Base-by-base conservation (phyloP, 92 coral and sea anemone species). In the Palythoa grandis region DNA sequence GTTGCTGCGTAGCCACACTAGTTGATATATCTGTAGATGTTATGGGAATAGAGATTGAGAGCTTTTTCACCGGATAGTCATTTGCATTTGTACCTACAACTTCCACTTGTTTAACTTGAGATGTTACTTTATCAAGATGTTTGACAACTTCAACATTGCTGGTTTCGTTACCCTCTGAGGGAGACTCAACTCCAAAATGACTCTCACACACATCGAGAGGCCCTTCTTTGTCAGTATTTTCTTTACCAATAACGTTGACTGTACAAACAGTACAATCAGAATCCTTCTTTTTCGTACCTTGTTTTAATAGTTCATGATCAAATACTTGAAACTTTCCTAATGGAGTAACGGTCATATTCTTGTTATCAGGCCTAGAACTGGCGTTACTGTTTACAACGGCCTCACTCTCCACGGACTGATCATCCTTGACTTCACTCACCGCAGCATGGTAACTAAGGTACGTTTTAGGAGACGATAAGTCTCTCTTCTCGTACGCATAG, bases 371-470 rank as follows among this genome's bases (percentile, higher is more conserved):
- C 7, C 39, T 76, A 3, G 47, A 54, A 73, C 57, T 56, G 66
- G 68, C 40, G 10, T 0, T 52, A 8, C 58, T 23, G 9, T 20
- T 24, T 16, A 24, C 17, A 37, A 25, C 71, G 24, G 74, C 67
- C 79, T 60, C 82, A 58, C 57, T 13, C 17, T 54, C 84, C 73
- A 25, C 58, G 16, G 56, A 10, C 7, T 68, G 29, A n/a, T 84
- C 90, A 39, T 67, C 75, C 66, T 57, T 60, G 16, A 73, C 52
- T n/a, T 79, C 90, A 74, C 79, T 75, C 14, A 40, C 63, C 15
- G 82, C 70, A 52, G 90, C 75, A 47, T 88, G 91, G 85, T 94
- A 94, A 77, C 98, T 92, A 22, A 94, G 84, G 79, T 94, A 94
- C 17, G 98, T 94, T 72, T 88, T 90, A 8, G 86, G 60, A 16